Percentiles rank a stretch among this genome's conserved stretches.
These are phyloP conservation scores for Phrynocephalus versicolor DNA, from an alignment of 2,113 vertebrate genomes.

Conservation along the genomic window DNA sequence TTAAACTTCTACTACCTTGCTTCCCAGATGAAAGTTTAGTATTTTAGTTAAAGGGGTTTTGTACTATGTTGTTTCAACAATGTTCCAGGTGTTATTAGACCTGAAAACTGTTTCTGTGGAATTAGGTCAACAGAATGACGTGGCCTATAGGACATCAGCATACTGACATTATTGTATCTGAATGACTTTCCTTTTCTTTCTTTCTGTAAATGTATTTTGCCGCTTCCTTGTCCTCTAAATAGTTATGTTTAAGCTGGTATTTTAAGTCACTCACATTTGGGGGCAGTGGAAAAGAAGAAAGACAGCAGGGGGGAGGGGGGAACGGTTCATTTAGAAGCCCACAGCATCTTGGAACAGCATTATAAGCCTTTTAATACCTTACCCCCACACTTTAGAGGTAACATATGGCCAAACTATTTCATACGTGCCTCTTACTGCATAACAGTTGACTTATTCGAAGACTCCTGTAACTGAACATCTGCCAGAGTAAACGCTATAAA, in stretches of 20 bases:
- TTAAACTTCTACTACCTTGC: too few relatives aligned
- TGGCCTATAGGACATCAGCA: background rate
- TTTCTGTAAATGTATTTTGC: background rate
- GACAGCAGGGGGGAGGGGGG: background rate
- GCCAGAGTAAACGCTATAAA: conserved; percentile 11
- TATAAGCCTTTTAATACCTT: too few relatives aligned
- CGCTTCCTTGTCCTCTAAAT: background rate
- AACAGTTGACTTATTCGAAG: background rate
- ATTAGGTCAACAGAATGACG: background rate
- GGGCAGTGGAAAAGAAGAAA: background rate
- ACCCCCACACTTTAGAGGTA: background rate
- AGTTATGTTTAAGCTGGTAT: background rate
- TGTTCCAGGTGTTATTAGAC: background rate
- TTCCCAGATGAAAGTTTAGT: background rate
- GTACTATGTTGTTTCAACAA: background rate
- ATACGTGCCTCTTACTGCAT: conserved; percentile 3
- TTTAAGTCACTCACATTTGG: background rate
- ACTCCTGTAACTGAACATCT: background rate
- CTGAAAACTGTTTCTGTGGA: background rate
- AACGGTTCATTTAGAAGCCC: background rate
- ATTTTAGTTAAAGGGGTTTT: background rate
- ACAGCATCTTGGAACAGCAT: background rate
- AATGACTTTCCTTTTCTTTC: background rate
- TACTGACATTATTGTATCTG: background rate
- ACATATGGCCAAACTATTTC: rapidly evolving